phyloP scores from a whole-genome alignment of 2,113 vertebrate species.

The Pandion haliaetus region DNA sequence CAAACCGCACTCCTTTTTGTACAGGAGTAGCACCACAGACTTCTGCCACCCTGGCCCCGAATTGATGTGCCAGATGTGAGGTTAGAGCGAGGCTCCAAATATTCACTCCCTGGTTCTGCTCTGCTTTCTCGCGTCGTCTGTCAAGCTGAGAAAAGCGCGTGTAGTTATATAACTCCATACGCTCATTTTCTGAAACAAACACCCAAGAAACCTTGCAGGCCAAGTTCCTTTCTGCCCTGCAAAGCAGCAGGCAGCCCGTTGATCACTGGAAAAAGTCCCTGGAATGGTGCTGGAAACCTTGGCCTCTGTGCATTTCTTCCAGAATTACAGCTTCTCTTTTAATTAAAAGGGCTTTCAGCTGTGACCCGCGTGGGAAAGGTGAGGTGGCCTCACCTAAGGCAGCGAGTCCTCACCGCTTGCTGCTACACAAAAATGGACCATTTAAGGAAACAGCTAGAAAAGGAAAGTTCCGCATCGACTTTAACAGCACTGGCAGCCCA shows the following conservation, averaged over 20 bases:
- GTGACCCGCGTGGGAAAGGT: neutral
- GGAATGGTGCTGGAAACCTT: neutral
- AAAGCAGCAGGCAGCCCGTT: neutral
- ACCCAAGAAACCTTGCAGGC: neutral
- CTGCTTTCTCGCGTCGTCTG: neutral
- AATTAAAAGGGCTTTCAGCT: neutral
- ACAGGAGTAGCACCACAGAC: neutral
- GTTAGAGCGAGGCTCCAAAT: neutral
- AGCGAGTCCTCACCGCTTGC: neutral
- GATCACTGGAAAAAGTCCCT: neutral
- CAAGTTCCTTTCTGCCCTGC: neutral
- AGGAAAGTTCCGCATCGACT: neutral
- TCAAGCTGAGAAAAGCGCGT: neutral
- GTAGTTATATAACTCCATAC: neutral
- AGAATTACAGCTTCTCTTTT: neutral
- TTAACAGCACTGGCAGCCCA: neutral
- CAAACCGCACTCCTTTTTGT: rapidly evolving
- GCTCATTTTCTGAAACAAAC: neutral
- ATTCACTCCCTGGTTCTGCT: neutral
- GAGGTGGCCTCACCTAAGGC: neutral
- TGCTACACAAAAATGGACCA: neutral
- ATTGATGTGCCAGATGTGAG: neutral
- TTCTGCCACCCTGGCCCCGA: neutral
- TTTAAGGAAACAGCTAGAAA: neutral
- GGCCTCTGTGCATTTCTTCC: neutral